phyloP scores from a whole-genome alignment of 1,140 invertebrate species.

The Centruroides vittatus region DNA sequence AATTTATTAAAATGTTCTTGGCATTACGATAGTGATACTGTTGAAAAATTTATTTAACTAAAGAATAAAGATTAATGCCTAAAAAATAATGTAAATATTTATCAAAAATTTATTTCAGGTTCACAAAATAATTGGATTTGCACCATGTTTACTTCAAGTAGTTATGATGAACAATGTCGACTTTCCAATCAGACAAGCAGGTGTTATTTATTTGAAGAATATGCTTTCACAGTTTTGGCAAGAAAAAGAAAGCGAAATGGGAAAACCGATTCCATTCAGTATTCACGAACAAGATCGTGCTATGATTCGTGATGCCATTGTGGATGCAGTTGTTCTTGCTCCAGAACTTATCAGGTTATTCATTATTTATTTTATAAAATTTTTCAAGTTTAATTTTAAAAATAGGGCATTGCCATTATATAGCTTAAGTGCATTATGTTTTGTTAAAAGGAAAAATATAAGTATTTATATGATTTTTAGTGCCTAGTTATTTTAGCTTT shows the following conservation, averaged over 20 bases:
- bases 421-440: too few species aligned
- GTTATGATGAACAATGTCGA: slow-evolving; percentile 73
- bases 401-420: too few species aligned
- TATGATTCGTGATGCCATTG: slow-evolving; percentile 79
- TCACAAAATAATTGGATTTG: slow-evolving; percentile 92
- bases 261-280: slow-evolving; percentile 60
- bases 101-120: slow-evolving; percentile 40
- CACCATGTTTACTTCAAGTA: slow-evolving; percentile 79
- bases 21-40: too few species aligned
- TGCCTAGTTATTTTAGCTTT: too few species aligned
- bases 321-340: slow-evolving; percentile 86
- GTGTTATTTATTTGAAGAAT: slow-evolving; percentile 94
- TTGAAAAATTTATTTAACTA: too few species aligned
- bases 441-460: too few species aligned
- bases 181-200: slow-evolving; percentile 85
- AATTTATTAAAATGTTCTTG: too few species aligned
- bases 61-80: too few species aligned
- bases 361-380: too few species aligned
- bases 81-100: too few species aligned
- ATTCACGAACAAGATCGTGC: slow-evolving; percentile 93
- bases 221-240: slow-evolving; percentile 77
- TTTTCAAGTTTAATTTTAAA: too few species aligned
- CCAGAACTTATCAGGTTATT: slow-evolving; percentile 66
- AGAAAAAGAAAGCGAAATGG: slow-evolving; percentile 56
- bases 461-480: too few species aligned